Conservation (phyloP, 2,113 vertebrate species). For the Stigmatopora nigra region DNA sequence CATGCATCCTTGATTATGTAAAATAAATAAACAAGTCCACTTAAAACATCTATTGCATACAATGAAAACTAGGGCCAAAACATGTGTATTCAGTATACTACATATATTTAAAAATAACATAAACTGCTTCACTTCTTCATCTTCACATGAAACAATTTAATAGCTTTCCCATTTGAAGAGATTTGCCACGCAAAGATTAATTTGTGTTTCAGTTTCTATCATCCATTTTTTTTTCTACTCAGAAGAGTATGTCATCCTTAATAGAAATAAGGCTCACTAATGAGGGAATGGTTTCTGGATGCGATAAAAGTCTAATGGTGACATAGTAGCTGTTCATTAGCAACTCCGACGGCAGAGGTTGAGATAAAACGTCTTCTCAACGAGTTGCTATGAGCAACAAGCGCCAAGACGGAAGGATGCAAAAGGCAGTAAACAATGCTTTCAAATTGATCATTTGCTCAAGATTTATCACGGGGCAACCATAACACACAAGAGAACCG, state of each 20-base stretch:
- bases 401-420: neutral
- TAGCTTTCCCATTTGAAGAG: neutral
- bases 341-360: neutral
- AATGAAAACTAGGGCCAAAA: neutral
- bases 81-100: neutral
- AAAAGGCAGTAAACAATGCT: neutral
- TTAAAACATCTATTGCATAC: neutral
- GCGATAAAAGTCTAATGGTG: neutral
- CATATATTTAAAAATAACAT: neutral
- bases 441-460: neutral
- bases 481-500: neutral
- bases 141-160: neutral
- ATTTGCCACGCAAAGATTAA: neutral
- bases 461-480: neutral
- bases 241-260: neutral
- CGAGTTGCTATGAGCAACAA: conserved; percentile 5
- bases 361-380: too few species aligned
- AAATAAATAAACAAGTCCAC: neutral
- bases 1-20: neutral
- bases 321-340: neutral
- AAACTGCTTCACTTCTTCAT: neutral
- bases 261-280: neutral
- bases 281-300: neutral
- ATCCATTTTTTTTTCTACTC: neutral
- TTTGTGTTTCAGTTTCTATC: neutral